Conservation (phyloP, 2,113 vertebrate genomes). For the Myotis brandtii region DNA sequence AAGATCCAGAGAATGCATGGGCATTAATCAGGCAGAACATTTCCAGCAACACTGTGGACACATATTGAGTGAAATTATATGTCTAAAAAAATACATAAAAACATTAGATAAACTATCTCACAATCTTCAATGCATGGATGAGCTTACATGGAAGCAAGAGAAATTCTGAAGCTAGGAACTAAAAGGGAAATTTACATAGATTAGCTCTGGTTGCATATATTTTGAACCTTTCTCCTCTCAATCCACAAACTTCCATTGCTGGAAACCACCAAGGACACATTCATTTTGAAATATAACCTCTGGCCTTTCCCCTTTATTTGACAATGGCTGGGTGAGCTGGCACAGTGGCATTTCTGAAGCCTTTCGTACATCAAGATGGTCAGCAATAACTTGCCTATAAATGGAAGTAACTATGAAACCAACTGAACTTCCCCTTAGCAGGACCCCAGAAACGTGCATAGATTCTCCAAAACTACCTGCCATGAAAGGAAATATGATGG, state of each 20-base stretch:
- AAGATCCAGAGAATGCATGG: not conserved
- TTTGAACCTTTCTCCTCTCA: not conserved
- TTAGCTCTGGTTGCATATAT: not conserved
- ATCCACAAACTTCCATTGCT: not conserved
- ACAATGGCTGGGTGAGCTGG: not conserved
- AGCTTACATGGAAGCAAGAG: not conserved
- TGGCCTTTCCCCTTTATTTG: constrained; percentile 18
- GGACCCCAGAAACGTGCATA: not conserved
- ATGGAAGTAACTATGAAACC: not conserved
- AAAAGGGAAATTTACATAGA: not conserved
- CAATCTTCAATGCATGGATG: not conserved
- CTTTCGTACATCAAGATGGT: not conserved
- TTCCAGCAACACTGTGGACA: not conserved
- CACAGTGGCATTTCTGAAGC: not conserved
- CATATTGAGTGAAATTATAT: not conserved
- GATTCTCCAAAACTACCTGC: not conserved
- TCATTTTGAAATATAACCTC: constrained; percentile 1
- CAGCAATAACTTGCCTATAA: not conserved
- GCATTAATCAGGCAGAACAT: not conserved
- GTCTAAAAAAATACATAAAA: constrained; percentile 41
- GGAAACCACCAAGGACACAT: constrained; percentile 5
- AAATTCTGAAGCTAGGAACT: constrained; percentile 26
- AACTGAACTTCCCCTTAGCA: not conserved
- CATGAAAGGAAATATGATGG: not conserved
- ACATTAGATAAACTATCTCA: not conserved